Conservation (phyloP, 2,113 vertebrate genomes). For the Silurus meridionalis region DNA sequence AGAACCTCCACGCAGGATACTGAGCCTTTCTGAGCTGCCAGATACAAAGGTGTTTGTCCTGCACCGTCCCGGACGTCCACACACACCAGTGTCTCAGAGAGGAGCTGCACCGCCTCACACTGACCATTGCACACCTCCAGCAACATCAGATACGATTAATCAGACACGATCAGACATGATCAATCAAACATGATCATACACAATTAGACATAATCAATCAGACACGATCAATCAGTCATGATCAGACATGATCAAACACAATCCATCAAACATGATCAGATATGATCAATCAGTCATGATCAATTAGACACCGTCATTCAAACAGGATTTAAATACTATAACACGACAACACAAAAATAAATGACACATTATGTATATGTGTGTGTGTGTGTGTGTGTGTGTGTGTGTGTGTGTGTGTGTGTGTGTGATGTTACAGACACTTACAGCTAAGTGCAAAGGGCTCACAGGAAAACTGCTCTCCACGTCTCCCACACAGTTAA, state of each 20-base stretch:
- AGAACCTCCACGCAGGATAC: slow-evolving; percentile 87
- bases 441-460: slow-evolving; percentile 97
- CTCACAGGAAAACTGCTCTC: slow-evolving; percentile 93
- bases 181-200: background rate
- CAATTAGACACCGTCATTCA: background rate
- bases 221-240: background rate
- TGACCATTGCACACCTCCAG: slow-evolving; percentile 91
- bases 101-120: slow-evolving; percentile 88
- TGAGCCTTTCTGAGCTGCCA: slow-evolving; percentile 85
- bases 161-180: background rate
- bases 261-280: background rate
- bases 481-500: slow-evolving; percentile 93
- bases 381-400: background rate
- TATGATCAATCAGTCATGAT: background rate
- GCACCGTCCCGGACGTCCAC: slow-evolving; percentile 87
- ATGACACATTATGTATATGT: too few species aligned
- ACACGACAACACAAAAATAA: too few species aligned
- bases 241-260: background rate
- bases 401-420: background rate
- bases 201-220: background rate
- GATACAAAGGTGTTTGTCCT: slow-evolving; percentile 87
- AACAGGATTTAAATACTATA: too few species aligned
- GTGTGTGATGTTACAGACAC: slow-evolving; percentile 62
- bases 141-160: fast-evolving
- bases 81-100: slow-evolving; percentile 92